Percentiles rank a stretch among this genome's conserved stretches.
phyloP scores from a whole-genome alignment of 1,140 invertebrate genomes.

The Cotesia vestalis region DNA sequence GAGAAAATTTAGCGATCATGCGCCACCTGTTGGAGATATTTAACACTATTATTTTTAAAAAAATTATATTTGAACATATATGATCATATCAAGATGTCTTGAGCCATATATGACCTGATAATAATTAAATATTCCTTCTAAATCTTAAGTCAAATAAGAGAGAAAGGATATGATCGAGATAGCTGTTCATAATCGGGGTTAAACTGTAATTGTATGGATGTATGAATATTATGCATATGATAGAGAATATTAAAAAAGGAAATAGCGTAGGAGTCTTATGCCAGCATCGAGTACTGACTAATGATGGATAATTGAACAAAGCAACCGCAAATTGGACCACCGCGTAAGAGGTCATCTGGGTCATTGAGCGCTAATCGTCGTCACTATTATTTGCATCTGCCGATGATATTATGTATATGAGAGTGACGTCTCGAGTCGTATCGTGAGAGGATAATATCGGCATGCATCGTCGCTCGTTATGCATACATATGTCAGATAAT shows the following conservation, averaged over 20 bases:
- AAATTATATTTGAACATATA: no score
- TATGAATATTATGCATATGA: not conserved
- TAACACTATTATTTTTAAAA: no score
- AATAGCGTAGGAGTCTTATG: constrained; percentile 32
- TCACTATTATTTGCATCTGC: constrained; percentile 43
- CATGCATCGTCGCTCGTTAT: constrained; percentile 2
- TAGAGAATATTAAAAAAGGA: constrained; percentile 13
- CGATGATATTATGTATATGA: constrained; percentile 32
- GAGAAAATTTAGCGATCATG: no score
- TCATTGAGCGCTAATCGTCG: constrained; percentile 41
- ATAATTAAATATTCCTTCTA: no score
- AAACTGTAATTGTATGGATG: not conserved
- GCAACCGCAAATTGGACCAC: constrained; percentile 47
- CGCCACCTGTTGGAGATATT: no score
- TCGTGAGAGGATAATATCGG: constrained; percentile 16
- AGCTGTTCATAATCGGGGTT: not conserved
- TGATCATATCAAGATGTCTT: no score
- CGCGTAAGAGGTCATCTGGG: constrained; percentile 39
- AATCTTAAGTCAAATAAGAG: no score
- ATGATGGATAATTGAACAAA: constrained; percentile 45
- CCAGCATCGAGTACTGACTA: constrained; percentile 41
- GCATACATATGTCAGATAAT: not conserved
- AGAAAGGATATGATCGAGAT: no score
- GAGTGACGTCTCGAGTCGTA: not conserved
- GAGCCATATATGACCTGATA: no score